Evolutionary conservation across 1,140 invertebrate genomes (phyloP).

Genomic region (Asbolus verrucosus): DNA sequence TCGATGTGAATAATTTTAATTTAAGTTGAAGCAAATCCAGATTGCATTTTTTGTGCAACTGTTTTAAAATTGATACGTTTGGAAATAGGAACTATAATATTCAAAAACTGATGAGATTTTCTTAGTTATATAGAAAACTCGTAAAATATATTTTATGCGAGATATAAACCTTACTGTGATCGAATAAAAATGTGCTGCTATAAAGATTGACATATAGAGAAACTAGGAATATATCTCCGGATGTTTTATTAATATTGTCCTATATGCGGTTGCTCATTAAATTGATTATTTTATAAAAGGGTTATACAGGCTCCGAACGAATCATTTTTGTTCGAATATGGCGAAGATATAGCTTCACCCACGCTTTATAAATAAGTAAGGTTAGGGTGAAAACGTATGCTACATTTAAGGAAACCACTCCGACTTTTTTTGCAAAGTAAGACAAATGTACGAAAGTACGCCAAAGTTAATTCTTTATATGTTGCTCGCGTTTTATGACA

Average conservation of each 20-base stretch:
- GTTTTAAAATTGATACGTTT: constrained; percentile 28
- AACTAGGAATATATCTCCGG: constrained; percentile 36
- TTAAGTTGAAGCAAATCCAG: not conserved
- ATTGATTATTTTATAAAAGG: constrained; percentile 37
- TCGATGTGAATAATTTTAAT: constrained; percentile 20
- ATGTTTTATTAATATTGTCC: constrained; percentile 43
- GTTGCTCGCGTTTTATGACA: constrained; percentile 42
- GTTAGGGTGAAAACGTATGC: constrained; percentile 32
- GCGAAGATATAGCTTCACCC: constrained; percentile 19
- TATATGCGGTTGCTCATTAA: constrained; percentile 44
- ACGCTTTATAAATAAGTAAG: constrained; percentile 31
- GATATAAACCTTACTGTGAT: constrained; percentile 48
- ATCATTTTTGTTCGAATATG: constrained; percentile 11
- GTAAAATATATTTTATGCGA: constrained; percentile 48
- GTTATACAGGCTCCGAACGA: constrained; percentile 22
- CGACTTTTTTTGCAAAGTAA: constrained; percentile 40
- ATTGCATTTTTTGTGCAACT: not conserved
- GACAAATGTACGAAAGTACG: constrained; percentile 44
- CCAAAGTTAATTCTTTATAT: constrained; percentile 44
- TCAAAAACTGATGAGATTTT: constrained; percentile 49
- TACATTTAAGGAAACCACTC: constrained; percentile 39
- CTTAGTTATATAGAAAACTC: constrained; percentile 46
- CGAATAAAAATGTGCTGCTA: constrained; percentile 44
- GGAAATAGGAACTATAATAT: constrained; percentile 35
- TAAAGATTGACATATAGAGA: constrained; percentile 48